Conservation (phyloP, 1,140 invertebrate species). For the Rhopalosiphum maidis region DNA sequence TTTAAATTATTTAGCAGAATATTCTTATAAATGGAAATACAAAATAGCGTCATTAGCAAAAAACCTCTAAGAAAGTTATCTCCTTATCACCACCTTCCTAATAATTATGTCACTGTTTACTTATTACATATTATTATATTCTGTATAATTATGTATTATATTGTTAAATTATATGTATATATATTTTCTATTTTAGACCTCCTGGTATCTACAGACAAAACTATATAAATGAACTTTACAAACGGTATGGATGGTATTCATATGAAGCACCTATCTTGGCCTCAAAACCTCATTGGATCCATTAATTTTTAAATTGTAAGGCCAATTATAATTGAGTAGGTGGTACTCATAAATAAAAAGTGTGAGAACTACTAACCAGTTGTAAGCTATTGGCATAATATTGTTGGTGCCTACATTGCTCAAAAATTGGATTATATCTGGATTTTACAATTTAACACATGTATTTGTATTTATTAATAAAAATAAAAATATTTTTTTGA, state of each 20-base stretch:
- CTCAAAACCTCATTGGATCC: slow-evolving; percentile 78
- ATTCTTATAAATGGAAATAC: background rate
- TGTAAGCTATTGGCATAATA: background rate
- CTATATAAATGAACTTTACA: slow-evolving; percentile 76
- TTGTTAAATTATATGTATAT: background rate
- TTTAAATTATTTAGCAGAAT: background rate
- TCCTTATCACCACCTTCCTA: background rate
- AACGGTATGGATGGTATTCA: slow-evolving; percentile 80
- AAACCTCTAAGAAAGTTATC: too few relatives aligned
- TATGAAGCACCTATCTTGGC: slow-evolving; percentile 73
- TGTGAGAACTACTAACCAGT: too few relatives aligned
- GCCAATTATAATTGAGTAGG: too few relatives aligned
- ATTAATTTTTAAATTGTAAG: background rate
- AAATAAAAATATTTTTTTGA: too few relatives aligned
- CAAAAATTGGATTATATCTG: background rate
- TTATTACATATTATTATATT: background rate
- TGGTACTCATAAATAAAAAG: too few relatives aligned
- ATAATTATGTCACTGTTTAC: background rate
- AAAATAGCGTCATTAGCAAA: background rate
- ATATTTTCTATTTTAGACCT: slow-evolving; percentile 64
- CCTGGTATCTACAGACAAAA: slow-evolving; percentile 83
- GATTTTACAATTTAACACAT: background rate
- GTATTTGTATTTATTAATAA: too few relatives aligned
- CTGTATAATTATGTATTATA: background rate
- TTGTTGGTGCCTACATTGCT: background rate